Evolutionary conservation across 2,113 vertebrate species (phyloP), one percentile per base, ranked within the genome.

Genomic region (Leiothrix lutea): DNA sequence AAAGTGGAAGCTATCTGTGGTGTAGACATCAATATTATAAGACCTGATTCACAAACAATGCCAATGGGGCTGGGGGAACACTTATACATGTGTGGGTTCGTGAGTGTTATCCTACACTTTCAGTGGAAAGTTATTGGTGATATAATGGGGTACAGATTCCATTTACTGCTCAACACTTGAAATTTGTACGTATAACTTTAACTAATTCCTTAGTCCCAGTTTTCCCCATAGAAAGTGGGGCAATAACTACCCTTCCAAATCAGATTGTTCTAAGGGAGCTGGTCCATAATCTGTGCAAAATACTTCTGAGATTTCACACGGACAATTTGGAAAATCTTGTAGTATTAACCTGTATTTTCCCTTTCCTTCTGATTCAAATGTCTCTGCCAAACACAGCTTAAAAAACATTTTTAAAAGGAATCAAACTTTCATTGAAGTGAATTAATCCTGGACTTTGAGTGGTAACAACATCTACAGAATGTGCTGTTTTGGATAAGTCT

Each of bases 401-500:
- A 78, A 79, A 92, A 45, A 2, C 23, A 36, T 48, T 61, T 91
- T 66, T 6, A 66, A 80, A 92, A 90, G 17, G 13, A 73, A 87
- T 14, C 21, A 62, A 90, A 66, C 4, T 87, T 80, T 78, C 44
- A 89, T 50, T 95, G 60, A 90, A 79, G 57, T 78, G 35, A 88
- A 91, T 96, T 94, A 97, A 96, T 88, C 67, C 74, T 22, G 53
- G 60, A 80, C 56, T 92, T 91, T 78, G 77, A 89, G 80, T 86
- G 36, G 62, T 47, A 96, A 84, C 40, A 85, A 33, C 86, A 88
- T 88, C 80, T 90, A 72, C 77, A 83, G 72, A 93, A 83, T 66
- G 45, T 94, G 96, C 31, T 66, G 40, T 35, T 93, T 95, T 91
- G 84, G 92, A 94, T 96, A 94, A 95, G 80, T 78, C 74, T 92